phyloP scores from a whole-genome alignment of 2,797 vertebrate species.

The Sebastolobus altivelis region DNA sequence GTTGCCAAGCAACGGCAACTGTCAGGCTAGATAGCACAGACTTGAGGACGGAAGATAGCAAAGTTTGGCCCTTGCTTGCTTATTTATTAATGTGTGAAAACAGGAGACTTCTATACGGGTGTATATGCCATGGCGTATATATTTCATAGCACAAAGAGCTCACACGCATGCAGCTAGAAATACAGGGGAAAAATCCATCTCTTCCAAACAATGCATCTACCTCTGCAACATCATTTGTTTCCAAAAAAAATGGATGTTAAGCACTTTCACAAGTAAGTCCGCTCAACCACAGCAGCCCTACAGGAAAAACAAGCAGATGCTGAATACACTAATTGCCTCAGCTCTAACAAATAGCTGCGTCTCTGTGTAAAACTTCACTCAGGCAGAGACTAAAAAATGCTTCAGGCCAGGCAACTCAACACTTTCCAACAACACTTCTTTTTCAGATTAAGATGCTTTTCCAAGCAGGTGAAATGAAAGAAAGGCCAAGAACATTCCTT shows the following conservation, averaged over 20 bases:
- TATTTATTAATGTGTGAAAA: conserved; percentile 59
- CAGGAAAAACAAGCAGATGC: conserved; percentile 34
- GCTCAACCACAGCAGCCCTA: conserved; percentile 2
- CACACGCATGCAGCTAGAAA: neutral
- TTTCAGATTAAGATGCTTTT: conserved; percentile 62
- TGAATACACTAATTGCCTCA: conserved; percentile 7
- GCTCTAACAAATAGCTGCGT: conserved; percentile 19
- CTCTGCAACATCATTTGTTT: neutral
- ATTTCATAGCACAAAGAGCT: neutral
- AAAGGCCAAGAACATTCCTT: conserved; percentile 77
- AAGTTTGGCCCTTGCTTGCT: conserved; percentile 66
- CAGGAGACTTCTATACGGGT: conserved; percentile 17
- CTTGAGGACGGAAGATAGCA: conserved; percentile 55
- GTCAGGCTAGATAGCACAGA: conserved; percentile 62
- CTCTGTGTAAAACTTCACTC: conserved; percentile 26
- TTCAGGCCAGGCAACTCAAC: conserved; percentile 39
- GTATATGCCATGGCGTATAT: neutral
- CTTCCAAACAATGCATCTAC: neutral
- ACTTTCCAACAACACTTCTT: conserved; percentile 56
- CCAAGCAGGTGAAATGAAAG: conserved; percentile 72
- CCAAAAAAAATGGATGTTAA: neutral
- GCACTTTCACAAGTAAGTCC: conserved; percentile 3
- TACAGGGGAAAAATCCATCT: neutral
- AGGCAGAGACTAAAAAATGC: conserved; percentile 29
- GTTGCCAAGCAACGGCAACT: conserved; percentile 84